Evolutionary conservation across 1,140 invertebrate genomes (phyloP).

Genomic region (Archivesica marissinica): DNA sequence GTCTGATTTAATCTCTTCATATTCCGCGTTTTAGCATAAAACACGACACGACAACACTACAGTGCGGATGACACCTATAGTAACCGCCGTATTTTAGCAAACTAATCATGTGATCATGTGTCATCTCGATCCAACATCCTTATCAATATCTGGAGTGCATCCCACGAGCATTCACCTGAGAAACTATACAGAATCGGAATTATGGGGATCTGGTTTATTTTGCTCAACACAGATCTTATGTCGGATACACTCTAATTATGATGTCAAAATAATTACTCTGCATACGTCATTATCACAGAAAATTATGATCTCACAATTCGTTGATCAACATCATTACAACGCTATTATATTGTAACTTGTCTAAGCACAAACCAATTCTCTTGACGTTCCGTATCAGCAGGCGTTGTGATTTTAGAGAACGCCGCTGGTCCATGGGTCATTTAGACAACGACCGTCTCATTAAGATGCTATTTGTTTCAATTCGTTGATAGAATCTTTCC

Average conservation of each 20-base stretch:
- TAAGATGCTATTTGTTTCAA: slow-evolving; percentile 10
- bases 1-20: too few species aligned
- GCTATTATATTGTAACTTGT: slow-evolving; percentile 4
- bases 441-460: slow-evolving; percentile 37
- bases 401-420: not conserved
- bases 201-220: slow-evolving; percentile 24
- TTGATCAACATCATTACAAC: slow-evolving; percentile 36
- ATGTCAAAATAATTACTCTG: slow-evolving; percentile 48
- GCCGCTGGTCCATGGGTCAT: slow-evolving; percentile 43
- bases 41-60: too few species aligned
- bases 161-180: not conserved
- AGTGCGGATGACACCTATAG: too few species aligned
- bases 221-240: slow-evolving; percentile 13
- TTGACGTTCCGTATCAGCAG: slow-evolving; percentile 16
- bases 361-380: slow-evolving; percentile 21
- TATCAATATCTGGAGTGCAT: slow-evolving; percentile 38
- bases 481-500: slow-evolving; percentile 6
- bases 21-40: too few species aligned
- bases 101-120: slow-evolving; percentile 1
- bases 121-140: not conserved
- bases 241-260: slow-evolving; percentile 48
- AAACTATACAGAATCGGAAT: not conserved
- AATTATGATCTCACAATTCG: not conserved
- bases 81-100: slow-evolving; percentile 6
- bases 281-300: slow-evolving; percentile 32